Evolutionary conservation across 1,140 invertebrate genomes (phyloP).

Genomic region (Pemphigus obesinymphae): DNA sequence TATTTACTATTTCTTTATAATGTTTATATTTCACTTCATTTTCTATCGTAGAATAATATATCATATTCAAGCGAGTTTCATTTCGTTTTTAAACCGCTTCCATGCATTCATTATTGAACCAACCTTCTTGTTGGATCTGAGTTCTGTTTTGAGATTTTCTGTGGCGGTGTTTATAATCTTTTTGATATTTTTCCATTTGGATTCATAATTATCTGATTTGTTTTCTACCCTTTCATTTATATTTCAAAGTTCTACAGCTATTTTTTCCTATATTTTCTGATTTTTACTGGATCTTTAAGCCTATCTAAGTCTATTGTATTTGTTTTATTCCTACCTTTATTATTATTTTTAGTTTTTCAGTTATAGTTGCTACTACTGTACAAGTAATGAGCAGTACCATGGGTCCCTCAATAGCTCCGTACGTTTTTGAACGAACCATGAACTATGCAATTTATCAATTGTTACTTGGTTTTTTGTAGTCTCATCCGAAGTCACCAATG

Average conservation of each 20-base stretch:
- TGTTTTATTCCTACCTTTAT: too few relatives aligned
- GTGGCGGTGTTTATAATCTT: not conserved
- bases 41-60: not conserved
- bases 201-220: not conserved
- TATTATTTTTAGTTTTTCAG: too few relatives aligned
- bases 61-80: not conserved
- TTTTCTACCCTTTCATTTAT: not conserved
- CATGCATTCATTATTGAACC: slow-evolving; percentile 9
- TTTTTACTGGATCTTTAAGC: not conserved
- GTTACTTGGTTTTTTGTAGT: not conserved
- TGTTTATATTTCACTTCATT: slow-evolving; percentile 8
- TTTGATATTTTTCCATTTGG: not conserved
- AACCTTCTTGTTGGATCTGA: not conserved
- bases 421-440: too few relatives aligned
- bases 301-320: not conserved
- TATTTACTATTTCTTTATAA: slow-evolving; percentile 6
- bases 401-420: too few relatives aligned
- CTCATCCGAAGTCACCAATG: not conserved
- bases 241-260: not conserved
- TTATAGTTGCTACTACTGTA: too few relatives aligned
- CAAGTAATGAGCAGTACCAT: too few relatives aligned
- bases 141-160: not conserved
- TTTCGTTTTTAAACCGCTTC: slow-evolving; percentile 2
- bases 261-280: not conserved
- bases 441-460: not conserved